Evolutionary conservation across 2,888 invertebrate genomes (phyloP).

Genomic region (Drosophila meridiana): DNA sequence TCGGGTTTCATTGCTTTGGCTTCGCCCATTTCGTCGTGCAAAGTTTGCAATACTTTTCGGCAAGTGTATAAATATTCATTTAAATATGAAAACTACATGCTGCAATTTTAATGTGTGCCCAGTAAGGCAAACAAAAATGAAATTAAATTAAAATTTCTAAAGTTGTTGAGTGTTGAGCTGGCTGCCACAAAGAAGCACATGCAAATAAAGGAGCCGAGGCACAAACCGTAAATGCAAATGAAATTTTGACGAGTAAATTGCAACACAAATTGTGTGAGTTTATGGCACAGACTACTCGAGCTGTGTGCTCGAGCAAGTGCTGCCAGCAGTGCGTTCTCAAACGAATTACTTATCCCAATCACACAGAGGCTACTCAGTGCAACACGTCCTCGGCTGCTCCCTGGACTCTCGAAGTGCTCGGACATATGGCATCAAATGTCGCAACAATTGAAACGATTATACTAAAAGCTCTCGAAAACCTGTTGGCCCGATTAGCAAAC

Average conservation of each 20-base stretch:
- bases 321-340: constrained; percentile 17
- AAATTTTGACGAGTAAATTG: constrained; percentile 48
- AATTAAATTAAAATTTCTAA: constrained; percentile 62
- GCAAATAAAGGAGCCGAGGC: constrained; percentile 50
- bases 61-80: constrained; percentile 35
- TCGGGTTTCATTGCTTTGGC: neutral
- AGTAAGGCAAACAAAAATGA: constrained; percentile 65
- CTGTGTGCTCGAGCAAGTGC: constrained; percentile 5
- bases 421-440: neutral
- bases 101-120: constrained; percentile 66
- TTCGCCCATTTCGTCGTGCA: neutral
- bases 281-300: constrained; percentile 18
- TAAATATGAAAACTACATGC: constrained; percentile 59
- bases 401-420: neutral
- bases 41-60: constrained; percentile 2
- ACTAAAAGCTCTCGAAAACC: neutral
- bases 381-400: constrained; percentile 7
- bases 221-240: constrained; percentile 43
- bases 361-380: constrained; percentile 20
- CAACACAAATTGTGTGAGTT: constrained; percentile 34
- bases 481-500: neutral
- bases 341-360: constrained; percentile 38
- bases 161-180: constrained; percentile 45
- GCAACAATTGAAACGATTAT: neutral
- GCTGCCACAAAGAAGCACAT: constrained; percentile 39